These are phyloP conservation scores for Cyrtorhinus lividipennis DNA, from an alignment of 1,140 invertebrate species.

Conservation along the genomic window DNA sequence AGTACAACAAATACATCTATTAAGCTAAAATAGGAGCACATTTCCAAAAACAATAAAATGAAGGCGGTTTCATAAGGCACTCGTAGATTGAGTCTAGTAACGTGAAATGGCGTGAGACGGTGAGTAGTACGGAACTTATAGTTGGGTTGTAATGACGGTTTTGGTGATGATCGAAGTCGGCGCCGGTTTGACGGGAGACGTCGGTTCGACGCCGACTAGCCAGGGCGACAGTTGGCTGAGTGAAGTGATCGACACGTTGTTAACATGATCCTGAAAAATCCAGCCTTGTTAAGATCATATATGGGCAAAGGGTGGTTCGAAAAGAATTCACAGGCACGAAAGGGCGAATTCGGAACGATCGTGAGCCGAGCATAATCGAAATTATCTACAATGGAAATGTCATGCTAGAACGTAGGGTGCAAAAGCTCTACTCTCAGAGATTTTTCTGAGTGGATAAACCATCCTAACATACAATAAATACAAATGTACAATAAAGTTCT, in stretches of 20 bases:
- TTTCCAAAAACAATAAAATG: too few species aligned
- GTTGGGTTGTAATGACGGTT: slow-evolving; percentile 69
- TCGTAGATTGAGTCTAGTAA: too few species aligned
- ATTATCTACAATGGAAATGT: neutral
- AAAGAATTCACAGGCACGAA: neutral
- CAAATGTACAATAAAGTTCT: too few species aligned
- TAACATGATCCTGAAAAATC: slow-evolving; percentile 22
- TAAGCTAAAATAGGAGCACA: too few species aligned
- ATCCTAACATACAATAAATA: too few species aligned
- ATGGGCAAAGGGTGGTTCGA: neutral
- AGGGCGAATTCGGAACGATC: neutral
- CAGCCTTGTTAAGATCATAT: slow-evolving; percentile 1
- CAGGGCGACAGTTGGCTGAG: slow-evolving; percentile 51
- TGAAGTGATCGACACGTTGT: slow-evolving; percentile 34
- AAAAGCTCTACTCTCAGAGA: too few species aligned
- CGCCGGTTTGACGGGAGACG: slow-evolving; percentile 36
- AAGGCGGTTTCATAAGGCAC: too few species aligned
- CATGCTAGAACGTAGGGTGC: too few species aligned
- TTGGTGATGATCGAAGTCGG: slow-evolving; percentile 59
- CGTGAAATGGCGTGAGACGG: too few species aligned
- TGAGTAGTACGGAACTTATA: too few species aligned
- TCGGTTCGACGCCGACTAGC: slow-evolving; percentile 55
- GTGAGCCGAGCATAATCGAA: neutral
- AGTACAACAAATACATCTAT: too few species aligned
- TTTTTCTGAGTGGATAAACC: too few species aligned